A percentile compares a stretch with the other conserved stretches of the same genome.
Conservation (phyloP, 2,113 vertebrate genomes). For the Sebastes fasciatus region DNA sequence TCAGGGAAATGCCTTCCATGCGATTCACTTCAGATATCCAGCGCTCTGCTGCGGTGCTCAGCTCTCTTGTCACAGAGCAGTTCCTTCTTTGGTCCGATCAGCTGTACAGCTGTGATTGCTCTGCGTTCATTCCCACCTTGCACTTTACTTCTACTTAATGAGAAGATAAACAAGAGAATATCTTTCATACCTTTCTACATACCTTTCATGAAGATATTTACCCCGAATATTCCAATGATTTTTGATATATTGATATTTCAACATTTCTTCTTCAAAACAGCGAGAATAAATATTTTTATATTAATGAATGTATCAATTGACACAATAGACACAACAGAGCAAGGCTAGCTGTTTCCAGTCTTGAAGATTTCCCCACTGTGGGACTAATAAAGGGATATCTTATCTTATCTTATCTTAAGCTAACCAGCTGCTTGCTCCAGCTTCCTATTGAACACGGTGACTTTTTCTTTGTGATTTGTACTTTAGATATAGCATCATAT, state of each 20-base stretch:
- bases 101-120: conserved; percentile 36
- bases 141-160: conserved; percentile 6
- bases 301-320: neutral
- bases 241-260: neutral
- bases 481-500: neutral
- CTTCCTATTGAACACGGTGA: neutral
- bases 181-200: neutral
- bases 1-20: conserved; percentile 79
- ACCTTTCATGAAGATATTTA: neutral
- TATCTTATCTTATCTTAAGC: neutral
- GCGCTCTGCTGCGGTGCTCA: conserved; percentile 19
- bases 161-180: neutral
- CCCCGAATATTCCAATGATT: neutral
- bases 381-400: too few species aligned
- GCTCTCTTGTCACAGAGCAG: conserved; percentile 61
- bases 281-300: neutral
- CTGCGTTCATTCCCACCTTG: conserved; percentile 16
- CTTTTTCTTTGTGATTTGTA: neutral
- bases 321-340: neutral
- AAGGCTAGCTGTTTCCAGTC: neutral
- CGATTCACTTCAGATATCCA: conserved; percentile 67
- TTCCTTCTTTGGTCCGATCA: conserved; percentile 74
- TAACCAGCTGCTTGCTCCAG: neutral
- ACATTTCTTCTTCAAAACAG: neutral
- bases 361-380: neutral